A percentile compares a stretch with the other conserved stretches of the same genome.
Evolutionary conservation across 2,888 invertebrate species (phyloP).

Genomic region (Didymodactylos carnosus): DNA sequence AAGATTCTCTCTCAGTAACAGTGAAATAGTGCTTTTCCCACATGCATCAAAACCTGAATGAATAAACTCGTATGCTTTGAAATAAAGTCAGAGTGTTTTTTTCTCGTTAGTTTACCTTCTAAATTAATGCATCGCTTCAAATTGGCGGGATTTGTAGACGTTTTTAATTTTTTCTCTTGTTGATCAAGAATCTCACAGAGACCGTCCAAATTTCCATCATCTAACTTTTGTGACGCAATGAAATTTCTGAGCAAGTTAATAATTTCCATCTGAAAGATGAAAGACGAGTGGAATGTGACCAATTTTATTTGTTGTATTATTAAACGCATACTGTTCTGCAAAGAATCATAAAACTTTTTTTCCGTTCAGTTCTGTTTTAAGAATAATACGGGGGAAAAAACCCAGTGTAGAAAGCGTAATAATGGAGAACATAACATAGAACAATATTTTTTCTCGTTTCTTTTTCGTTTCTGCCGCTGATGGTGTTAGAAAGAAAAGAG

Average conservation of each 20-base stretch:
- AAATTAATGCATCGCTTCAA: neutral
- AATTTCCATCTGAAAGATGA: neutral
- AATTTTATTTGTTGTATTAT: neutral
- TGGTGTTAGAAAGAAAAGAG: too few species aligned
- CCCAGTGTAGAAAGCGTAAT: too few species aligned
- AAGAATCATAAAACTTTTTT: too few species aligned
- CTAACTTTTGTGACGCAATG: too few species aligned
- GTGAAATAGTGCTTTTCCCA: neutral
- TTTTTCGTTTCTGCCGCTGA: too few species aligned
- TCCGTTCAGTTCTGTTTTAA: neutral
- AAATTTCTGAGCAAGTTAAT: neutral
- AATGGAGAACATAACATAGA: too few species aligned
- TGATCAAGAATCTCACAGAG: too few species aligned
- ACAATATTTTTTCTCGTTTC: too few species aligned
- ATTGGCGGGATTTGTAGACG: too few species aligned
- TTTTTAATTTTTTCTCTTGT: too few species aligned
- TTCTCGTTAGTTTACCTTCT: neutral
- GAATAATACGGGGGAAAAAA: neutral
- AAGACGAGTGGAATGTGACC: too few species aligned
- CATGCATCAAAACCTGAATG: neutral
- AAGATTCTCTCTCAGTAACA: neutral
- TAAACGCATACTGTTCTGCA: neutral
- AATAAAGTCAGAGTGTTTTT: neutral
- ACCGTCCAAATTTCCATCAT: too few species aligned
- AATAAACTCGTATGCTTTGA: neutral